A percentile compares a stretch with the other conserved stretches of the same genome.
These are phyloP conservation scores for Sphyrna mokarran DNA, from an alignment of 2,113 vertebrate genomes.

Conservation along the genomic window DNA sequence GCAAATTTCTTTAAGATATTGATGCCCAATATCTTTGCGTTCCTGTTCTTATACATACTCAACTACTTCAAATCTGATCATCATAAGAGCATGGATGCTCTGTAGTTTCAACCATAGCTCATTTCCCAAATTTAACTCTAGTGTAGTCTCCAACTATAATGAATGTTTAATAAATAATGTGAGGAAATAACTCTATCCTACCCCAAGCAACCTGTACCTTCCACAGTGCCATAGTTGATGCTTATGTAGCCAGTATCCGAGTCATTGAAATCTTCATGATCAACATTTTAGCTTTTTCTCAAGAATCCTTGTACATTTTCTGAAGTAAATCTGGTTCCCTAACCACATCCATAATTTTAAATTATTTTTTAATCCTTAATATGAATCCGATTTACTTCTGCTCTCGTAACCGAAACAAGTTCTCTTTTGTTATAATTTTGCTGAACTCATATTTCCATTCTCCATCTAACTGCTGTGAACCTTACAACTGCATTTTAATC, in stretches of 20 bases:
- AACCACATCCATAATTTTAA: background rate
- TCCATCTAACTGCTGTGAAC: background rate
- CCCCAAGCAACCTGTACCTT: background rate
- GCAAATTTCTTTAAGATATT: background rate
- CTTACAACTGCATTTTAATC: background rate
- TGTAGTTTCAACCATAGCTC: background rate
- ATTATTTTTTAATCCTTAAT: background rate
- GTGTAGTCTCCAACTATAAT: background rate
- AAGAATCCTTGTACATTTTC: background rate
- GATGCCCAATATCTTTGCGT: background rate
- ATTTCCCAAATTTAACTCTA: background rate
- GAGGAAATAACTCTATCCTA: background rate
- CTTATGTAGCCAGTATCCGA: background rate
- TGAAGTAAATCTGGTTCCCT: background rate
- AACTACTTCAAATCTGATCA: background rate
- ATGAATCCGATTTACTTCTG: background rate
- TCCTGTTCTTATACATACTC: background rate
- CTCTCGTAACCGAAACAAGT: background rate
- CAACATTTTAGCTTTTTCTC: background rate
- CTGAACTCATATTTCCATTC: background rate
- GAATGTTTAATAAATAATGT: background rate
- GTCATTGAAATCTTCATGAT: background rate
- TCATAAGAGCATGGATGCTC: background rate
- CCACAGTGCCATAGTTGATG: background rate
- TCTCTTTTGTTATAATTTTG: background rate